A percentile compares a stretch with the other conserved stretches of the same genome.
Evolutionary conservation across 2,113 vertebrate genomes (phyloP).

Genomic region (Marmota flaviventris): DNA sequence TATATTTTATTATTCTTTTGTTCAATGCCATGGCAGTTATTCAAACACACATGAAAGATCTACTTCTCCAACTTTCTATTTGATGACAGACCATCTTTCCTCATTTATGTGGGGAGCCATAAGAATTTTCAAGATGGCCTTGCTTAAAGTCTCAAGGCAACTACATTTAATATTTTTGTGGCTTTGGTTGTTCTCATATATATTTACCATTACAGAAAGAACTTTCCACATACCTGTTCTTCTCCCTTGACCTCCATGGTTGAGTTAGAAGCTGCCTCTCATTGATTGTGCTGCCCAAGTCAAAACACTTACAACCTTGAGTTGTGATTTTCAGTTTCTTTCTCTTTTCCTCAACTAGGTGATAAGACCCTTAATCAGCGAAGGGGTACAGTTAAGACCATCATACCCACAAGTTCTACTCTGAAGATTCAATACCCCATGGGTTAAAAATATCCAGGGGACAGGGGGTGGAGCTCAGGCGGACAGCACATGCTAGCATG

Average conservation of each 20-base stretch:
- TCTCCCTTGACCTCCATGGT: neutral
- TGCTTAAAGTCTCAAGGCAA: slow-evolving; percentile 1
- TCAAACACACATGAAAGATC: slow-evolving; percentile 47
- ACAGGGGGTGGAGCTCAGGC: too few relatives aligned
- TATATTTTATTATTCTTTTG: slow-evolving; percentile 67
- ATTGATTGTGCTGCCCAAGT: neutral
- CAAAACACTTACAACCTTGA: neutral
- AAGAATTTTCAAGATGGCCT: slow-evolving; percentile 55
- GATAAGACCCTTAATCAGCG: neutral
- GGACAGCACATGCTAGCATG: neutral
- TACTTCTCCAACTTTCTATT: slow-evolving; percentile 53
- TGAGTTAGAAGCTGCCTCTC: neutral
- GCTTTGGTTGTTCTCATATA: neutral
- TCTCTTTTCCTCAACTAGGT: neutral
- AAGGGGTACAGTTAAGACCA: neutral
- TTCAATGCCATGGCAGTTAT: slow-evolving; percentile 50
- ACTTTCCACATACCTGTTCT: neutral
- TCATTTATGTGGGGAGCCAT: neutral
- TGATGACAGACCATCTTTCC: slow-evolving; percentile 18
- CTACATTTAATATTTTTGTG: neutral
- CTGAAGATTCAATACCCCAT: neutral
- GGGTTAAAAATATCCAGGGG: neutral
- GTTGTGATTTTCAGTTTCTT: neutral
- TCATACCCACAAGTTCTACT: neutral
- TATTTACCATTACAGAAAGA: slow-evolving; percentile 11